Conservation (phyloP, 2,113 vertebrate genomes). For the Caranx melampygus region DNA sequence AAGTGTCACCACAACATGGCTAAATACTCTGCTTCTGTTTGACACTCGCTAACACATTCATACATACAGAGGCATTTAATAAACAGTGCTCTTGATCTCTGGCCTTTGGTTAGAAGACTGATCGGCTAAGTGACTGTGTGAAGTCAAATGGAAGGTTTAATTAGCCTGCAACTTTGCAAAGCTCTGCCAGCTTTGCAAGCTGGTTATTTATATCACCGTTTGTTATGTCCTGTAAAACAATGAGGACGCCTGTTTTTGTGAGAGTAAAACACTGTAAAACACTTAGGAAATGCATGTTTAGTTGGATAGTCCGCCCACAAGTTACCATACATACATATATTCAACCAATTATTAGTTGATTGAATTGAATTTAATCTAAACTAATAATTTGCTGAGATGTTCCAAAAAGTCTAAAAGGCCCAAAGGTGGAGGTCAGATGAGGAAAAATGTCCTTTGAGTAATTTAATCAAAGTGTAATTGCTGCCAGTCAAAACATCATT, state of each 20-base stretch:
- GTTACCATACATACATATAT: too few relatives aligned
- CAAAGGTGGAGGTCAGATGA: too few relatives aligned
- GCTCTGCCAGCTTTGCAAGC: too few relatives aligned
- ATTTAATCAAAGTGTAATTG: too few relatives aligned
- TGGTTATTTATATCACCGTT: constrained; percentile 1
- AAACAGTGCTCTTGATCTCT: background rate
- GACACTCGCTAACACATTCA: background rate
- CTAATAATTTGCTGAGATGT: background rate
- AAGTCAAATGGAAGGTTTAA: constrained; percentile 11
- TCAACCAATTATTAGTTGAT: too few relatives aligned
- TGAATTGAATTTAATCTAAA: too few relatives aligned
- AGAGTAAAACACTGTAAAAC: background rate
- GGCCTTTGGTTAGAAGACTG: background rate
- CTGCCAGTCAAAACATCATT: too few relatives aligned
- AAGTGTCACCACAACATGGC: background rate
- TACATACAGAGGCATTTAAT: background rate
- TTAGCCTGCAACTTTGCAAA: background rate
- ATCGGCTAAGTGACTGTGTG: background rate
- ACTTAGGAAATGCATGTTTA: too few relatives aligned
- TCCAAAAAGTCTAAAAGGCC: constrained; percentile 12
- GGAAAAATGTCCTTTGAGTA: too few relatives aligned
- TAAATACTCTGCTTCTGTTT: background rate
- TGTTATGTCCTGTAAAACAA: constrained; percentile 40
- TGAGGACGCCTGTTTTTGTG: constrained; percentile 19
- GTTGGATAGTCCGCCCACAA: too few relatives aligned